Percentiles rank a stretch among this genome's conserved stretches.
phyloP scores from a whole-genome alignment of 2,113 vertebrate genomes.

The Calidris pugnax region DNA sequence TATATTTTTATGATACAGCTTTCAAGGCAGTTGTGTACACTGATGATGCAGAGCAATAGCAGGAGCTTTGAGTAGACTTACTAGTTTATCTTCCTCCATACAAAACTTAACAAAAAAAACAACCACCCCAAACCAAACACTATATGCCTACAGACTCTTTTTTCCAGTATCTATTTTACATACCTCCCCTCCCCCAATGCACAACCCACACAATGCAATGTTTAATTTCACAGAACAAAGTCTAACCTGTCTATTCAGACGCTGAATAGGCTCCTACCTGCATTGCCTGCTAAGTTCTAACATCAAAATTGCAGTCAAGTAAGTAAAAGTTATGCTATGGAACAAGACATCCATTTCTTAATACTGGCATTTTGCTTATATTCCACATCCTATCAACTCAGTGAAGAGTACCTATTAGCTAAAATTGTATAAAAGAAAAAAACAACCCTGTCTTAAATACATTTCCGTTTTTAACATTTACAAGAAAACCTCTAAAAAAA shows the following conservation, averaged over 20 bases:
- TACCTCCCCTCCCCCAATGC: neutral
- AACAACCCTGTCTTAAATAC: neutral
- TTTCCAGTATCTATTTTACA: neutral
- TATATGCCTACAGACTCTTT: neutral
- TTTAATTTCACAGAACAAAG: neutral
- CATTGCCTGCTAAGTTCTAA: neutral
- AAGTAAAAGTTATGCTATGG: neutral
- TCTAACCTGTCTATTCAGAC: neutral
- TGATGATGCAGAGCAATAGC: neutral
- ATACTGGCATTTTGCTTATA: neutral
- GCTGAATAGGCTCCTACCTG: neutral
- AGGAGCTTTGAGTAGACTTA: neutral
- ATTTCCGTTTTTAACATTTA: neutral
- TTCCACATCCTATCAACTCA: neutral
- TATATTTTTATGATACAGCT: neutral
- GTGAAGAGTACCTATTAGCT: neutral
- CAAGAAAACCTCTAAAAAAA: neutral
- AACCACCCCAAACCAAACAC: rapidly evolving
- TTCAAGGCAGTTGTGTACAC: neutral
- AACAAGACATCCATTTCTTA: neutral
- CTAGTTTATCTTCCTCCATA: neutral
- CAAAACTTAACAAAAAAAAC: neutral
- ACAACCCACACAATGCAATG: neutral
- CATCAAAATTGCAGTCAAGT: neutral
- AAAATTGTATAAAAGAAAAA: neutral